Conservation (phyloP, 1,140 invertebrate genomes). For the Nephotettix cincticeps region DNA sequence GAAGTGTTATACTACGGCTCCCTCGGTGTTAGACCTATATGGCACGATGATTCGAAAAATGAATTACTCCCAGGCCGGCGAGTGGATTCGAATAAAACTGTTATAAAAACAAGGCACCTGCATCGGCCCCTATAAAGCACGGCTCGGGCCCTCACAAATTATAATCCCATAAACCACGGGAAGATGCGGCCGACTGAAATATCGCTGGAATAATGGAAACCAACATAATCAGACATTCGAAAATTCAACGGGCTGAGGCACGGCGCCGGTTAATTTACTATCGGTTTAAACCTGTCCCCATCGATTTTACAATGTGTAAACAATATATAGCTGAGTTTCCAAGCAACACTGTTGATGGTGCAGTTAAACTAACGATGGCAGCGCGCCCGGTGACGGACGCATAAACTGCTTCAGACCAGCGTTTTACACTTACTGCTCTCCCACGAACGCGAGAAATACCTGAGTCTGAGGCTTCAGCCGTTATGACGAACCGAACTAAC, state of each 20-base stretch:
- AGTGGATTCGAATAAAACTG: background rate
- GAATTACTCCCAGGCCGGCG: background rate
- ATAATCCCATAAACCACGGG: background rate
- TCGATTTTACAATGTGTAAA: slow-evolving; percentile 26
- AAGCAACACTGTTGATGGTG: too few relatives aligned
- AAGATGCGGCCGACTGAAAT: background rate
- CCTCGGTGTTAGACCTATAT: background rate
- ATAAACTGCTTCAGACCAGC: too few relatives aligned
- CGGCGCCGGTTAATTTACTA: slow-evolving; percentile 14
- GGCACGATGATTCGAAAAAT: background rate
- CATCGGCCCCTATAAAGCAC: background rate
- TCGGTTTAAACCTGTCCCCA: slow-evolving; percentile 6
- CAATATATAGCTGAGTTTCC: slow-evolving; percentile 14
- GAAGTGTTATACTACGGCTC: background rate
- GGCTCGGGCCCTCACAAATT: too few relatives aligned
- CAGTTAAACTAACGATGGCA: too few relatives aligned
- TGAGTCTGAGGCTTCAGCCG: too few relatives aligned
- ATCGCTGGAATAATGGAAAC: slow-evolving; percentile 6
- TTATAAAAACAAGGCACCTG: slow-evolving; percentile 9
- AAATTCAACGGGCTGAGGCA: background rate
- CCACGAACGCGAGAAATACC: too few relatives aligned
- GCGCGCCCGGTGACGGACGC: too few relatives aligned
- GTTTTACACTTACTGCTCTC: too few relatives aligned
- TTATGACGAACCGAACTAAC: too few relatives aligned
- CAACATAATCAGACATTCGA: background rate